These are phyloP conservation scores for Athalia rosae DNA, from an alignment of 2,888 invertebrate genomes.

Conservation along the genomic window DNA sequence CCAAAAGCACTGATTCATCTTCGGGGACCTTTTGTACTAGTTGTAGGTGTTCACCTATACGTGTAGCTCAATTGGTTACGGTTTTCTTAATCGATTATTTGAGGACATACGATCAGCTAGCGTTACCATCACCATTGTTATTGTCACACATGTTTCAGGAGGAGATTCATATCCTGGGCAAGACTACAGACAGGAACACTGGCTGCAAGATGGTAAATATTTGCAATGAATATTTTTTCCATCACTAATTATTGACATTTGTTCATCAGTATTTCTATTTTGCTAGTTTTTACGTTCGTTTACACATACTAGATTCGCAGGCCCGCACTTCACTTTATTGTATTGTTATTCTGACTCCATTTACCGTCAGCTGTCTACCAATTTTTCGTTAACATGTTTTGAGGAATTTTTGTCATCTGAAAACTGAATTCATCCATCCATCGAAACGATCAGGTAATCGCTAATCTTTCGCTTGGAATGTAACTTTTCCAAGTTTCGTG, in stretches of 20 bases:
- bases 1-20: constrained; percentile 21
- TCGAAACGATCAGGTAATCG: too few species aligned
- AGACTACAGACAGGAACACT: constrained; percentile 67
- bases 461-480: too few species aligned
- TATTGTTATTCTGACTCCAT: too few species aligned
- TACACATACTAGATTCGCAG: not conserved
- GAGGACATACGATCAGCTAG: not conserved
- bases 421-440: too few species aligned
- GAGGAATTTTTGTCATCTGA: too few species aligned
- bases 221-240: constrained; percentile 10
- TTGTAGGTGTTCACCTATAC: not conserved
- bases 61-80: constrained; percentile 14
- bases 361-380: too few species aligned
- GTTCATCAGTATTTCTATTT: not conserved
- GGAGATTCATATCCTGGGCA: constrained; percentile 62
- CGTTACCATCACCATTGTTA: not conserved
- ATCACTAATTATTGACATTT: not conserved
- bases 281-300: too few species aligned
- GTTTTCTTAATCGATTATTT: not conserved
- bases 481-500: too few species aligned
- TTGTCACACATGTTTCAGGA: constrained; percentile 53
- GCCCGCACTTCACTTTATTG: too few species aligned
- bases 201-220: constrained; percentile 68
- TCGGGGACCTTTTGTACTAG: not conserved
- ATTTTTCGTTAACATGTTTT: too few species aligned